These are phyloP conservation scores for Nebria ingens DNA, from an alignment of 1,140 invertebrate species.

Conservation along the genomic window DNA sequence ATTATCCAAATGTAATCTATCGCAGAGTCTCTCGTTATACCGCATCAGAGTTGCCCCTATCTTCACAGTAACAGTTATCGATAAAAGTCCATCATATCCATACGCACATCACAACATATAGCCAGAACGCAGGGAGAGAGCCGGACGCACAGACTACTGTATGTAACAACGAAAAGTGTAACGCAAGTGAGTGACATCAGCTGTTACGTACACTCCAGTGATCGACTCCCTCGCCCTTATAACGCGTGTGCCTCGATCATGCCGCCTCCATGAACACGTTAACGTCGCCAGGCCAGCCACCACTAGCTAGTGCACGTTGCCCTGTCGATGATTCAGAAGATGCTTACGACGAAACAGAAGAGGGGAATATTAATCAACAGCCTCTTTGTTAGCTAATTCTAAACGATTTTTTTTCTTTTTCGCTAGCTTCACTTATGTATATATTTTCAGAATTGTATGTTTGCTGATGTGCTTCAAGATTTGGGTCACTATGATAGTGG, in stretches of 20 bases:
- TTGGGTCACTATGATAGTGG: no score
- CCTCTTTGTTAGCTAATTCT: neutral
- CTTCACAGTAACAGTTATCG: no score
- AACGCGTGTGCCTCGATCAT: conserved; percentile 26
- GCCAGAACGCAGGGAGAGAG: no score
- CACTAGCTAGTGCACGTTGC: neutral
- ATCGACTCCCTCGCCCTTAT: conserved; percentile 29
- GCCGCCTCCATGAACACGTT: neutral
- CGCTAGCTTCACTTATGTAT: no score
- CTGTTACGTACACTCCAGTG: conserved; percentile 36
- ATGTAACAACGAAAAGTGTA: no score
- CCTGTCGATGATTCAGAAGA: neutral
- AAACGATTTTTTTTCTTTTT: neutral
- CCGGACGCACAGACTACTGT: no score
- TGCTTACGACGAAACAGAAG: neutral
- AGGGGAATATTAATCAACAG: neutral
- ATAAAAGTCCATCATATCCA: no score
- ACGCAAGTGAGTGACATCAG: conserved; percentile 38
- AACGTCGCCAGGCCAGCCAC: neutral
- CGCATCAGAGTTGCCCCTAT: no score
- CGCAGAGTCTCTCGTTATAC: no score
- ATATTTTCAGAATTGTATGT: conserved; percentile 10
- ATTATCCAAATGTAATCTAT: no score
- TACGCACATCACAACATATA: no score
- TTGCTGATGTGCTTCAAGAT: neutral